Base-by-base conservation (phyloP, 2,888 invertebrate species). In the Tanypteryx hageni region DNA sequence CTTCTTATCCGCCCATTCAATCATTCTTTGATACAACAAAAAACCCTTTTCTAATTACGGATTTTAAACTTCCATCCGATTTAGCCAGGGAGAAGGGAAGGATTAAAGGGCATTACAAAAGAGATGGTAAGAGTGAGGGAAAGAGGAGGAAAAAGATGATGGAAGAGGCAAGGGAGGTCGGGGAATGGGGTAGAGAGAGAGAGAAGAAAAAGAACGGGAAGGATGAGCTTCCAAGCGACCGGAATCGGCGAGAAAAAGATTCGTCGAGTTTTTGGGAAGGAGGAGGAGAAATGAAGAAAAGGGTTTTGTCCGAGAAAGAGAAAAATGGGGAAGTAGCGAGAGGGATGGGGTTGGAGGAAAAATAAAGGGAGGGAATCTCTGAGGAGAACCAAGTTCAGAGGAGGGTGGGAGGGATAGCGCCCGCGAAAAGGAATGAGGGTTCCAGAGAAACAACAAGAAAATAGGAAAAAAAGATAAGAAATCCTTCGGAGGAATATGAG, bases 241-340 rank as follows among this genome's bases (percentile, higher is more conserved):
- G 76, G 76, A 76, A 76, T 76, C 76, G 22, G 27, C 22, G 22
- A 76, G 76, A 76, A 76, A 76, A 76, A 76, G 76, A 76, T 76
- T 76, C 76, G 4, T 27, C 22, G 27, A 27, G 76, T 27, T 76
- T 27, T 27, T 76, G 22, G 11, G 22, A 76, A 61, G 76, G 9
- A 27, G 76, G 27, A 76, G 76, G 27, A 76, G 27, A 22, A 76
- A 22, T 22, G 76, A 22, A 76, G 5, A 44, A 44, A 44, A 44
- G 5, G 1, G 76, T 76, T 22, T 5, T 22, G 76, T 76, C 76
- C 76, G 76, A 27, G 76, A 27, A 27, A 76, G 76, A 27, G 76
- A 76, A 76, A 76, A 76, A 27, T 76, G 22, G 22, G 22, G 76
- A 76, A 22, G 22, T 10, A 16, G 14, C 14, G 61, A 61, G 18